Base-by-base conservation (phyloP, 2,888 invertebrate species). In the Lasioglossum vierecki region DNA sequence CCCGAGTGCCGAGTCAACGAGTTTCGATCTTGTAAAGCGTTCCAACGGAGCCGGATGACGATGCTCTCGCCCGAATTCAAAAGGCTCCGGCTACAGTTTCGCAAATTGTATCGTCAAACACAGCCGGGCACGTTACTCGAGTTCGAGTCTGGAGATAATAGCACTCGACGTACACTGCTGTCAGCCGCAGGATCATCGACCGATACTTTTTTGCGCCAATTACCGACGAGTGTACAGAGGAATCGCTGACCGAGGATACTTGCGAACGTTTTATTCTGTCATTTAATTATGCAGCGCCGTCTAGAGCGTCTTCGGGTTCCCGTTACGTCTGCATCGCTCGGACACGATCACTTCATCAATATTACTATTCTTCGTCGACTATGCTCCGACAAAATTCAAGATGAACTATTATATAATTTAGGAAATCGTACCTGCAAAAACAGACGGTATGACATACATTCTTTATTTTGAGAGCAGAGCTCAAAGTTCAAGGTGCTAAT, bases 101-200 rank as follows among this genome's bases (percentile, higher is more conserved):
- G 35, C 66, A 46, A 79, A 35, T 35, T 22, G 35, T 46, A 60
- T 39, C 46, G 60, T 85, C 81, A 76, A 74, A 66, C 49, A 22
- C 74, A 46, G 49, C 22, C 53, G 53, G 53, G 26, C 77, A 30
- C 53, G 53, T 44, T 35, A 73, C 46, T 41, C 73, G 41, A 60
- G 68, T 44, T 71, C 73, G 76, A 44, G 68, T 18, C 66, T 66
- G 49, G 39, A 57, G 60, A 53, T 75, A 70, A 60, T 53, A 39
- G 75, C 26, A 57, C 30, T 68, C 39, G 18, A 41, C 68, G 35
- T 74, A 57, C 26, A 3, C 41, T 18, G 35, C 70, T 79, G 66
- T 79, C 75, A 66, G 74, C 46, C 49, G 49, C 79, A 79, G 75
- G 18, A 30, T 8, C 66, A 5, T 13, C 39, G 75, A 18, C 26